Conservation (phyloP, 2,113 vertebrate species). For the Xiphophorus maculatus region DNA sequence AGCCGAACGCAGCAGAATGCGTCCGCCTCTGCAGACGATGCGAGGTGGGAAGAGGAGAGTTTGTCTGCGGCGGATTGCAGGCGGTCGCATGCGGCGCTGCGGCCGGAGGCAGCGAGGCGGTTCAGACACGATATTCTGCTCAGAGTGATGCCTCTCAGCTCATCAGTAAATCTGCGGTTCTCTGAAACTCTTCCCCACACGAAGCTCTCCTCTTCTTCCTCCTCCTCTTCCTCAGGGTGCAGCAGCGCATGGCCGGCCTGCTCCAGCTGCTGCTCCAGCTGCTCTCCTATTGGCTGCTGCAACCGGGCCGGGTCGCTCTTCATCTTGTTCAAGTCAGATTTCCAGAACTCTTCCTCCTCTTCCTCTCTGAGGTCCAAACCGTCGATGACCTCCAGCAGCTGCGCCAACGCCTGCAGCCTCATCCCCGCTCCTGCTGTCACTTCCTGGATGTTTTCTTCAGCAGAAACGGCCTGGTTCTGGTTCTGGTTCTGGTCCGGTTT, state of each 20-base stretch:
- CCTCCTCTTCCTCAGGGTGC: conserved; percentile 20
- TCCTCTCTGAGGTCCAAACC: conserved; percentile 32
- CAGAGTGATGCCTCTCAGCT: conserved; percentile 24
- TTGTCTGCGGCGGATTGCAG: conserved; percentile 36
- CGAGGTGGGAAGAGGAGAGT: neutral
- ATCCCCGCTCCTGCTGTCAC: conserved; percentile 40
- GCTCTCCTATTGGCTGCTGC: neutral
- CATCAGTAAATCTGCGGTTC: neutral
- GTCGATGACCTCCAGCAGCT: conserved; percentile 54
- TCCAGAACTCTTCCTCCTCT: conserved; percentile 58
- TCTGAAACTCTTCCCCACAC: neutral
- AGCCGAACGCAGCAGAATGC: conserved; percentile 45
- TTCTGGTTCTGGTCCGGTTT: conserved; percentile 6
- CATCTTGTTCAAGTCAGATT: conserved; percentile 39
- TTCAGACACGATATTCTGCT: conserved; percentile 47
- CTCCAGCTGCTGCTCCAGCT: conserved; percentile 59
- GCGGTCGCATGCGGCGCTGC: conserved; percentile 14
- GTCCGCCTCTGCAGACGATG: conserved; percentile 44
- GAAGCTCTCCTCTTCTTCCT: neutral
- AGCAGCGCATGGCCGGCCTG: conserved; percentile 35
- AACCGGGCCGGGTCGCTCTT: conserved; percentile 3
- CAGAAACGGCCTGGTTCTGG: conserved; percentile 1
- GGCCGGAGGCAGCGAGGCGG: conserved; percentile 29
- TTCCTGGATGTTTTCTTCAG: conserved; percentile 50
- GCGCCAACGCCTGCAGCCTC: conserved; percentile 55